These are phyloP conservation scores for Galeopsomyia nigrocyanea DNA, from an alignment of 2,888 invertebrate species.

Conservation along the genomic window DNA sequence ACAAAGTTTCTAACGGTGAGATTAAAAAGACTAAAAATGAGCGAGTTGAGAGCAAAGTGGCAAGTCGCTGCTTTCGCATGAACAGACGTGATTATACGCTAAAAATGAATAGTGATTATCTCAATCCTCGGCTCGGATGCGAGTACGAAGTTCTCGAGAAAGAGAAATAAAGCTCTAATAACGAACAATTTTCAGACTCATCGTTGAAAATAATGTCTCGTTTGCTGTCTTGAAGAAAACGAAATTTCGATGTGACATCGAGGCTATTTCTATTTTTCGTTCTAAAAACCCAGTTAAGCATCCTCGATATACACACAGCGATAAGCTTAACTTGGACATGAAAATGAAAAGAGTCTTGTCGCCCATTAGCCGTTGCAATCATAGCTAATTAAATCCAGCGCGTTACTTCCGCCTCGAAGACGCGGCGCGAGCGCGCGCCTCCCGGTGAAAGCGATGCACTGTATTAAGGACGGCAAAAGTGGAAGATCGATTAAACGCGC, in stretches of 20 bases:
- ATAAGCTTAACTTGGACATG: neutral
- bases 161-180: neutral
- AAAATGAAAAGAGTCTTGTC: neutral
- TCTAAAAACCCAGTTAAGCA: no score
- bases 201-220: no score
- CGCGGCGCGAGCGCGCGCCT: no score
- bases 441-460: no score
- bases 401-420: slow-evolving; percentile 14
- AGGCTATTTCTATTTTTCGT: no score
- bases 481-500: no score
- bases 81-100: slow-evolving; percentile 21
- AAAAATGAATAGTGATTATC: slow-evolving; percentile 29
- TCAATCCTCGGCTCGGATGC: neutral
- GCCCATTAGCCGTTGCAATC: slow-evolving; percentile 47
- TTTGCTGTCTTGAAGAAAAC: neutral
- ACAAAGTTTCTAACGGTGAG: slow-evolving; percentile 39
- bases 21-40: slow-evolving; percentile 15
- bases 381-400: slow-evolving; percentile 54
- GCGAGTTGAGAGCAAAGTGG: neutral
- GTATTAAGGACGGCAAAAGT: no score
- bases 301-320: no score
- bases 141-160: slow-evolving; percentile 5
- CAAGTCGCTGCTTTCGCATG: slow-evolving; percentile 17
- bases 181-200: slow-evolving; percentile 6
- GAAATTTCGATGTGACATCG: neutral